phyloP scores from a whole-genome alignment of 35 echinoderm and acorn worm species.

The Heliocidaris tuberculata region DNA sequence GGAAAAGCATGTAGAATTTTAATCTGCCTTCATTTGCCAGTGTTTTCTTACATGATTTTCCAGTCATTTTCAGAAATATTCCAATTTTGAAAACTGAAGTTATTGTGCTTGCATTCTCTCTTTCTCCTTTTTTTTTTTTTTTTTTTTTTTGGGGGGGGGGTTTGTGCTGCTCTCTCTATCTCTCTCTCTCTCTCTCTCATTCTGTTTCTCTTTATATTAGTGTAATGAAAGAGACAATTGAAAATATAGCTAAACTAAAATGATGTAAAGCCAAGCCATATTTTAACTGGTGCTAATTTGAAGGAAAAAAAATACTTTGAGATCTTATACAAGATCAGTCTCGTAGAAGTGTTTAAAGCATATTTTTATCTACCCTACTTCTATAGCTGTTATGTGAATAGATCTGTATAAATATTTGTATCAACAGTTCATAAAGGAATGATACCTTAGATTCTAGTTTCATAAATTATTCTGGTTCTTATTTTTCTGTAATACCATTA shows the following conservation, averaged over 20 bases:
- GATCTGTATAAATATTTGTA: slow-evolving; percentile 32
- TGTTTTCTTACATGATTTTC: no score
- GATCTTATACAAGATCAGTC: background rate
- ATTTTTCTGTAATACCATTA: background rate
- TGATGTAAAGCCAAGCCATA: background rate
- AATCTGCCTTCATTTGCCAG: no score
- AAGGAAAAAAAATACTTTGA: no score
- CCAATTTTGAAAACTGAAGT: background rate
- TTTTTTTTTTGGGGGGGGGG: no score
- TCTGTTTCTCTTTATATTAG: background rate
- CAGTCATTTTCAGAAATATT: no score
- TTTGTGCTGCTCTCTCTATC: no score
- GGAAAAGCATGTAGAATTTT: no score
- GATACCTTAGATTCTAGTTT: background rate
- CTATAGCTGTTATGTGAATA: background rate
- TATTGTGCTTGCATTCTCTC: background rate
- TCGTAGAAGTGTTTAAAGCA: background rate
- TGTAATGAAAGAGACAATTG: background rate
- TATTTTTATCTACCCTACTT: background rate
- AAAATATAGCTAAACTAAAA: background rate
- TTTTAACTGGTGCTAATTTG: background rate
- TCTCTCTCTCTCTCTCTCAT: no score
- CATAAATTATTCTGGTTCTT: background rate
- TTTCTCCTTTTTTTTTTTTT: background rate
- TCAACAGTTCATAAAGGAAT: background rate